Percentiles rank a stretch among this genome's conserved stretches.
Evolutionary conservation across 2,888 invertebrate genomes (phyloP).

Genomic region (Hirtodrosophila alboralis): DNA sequence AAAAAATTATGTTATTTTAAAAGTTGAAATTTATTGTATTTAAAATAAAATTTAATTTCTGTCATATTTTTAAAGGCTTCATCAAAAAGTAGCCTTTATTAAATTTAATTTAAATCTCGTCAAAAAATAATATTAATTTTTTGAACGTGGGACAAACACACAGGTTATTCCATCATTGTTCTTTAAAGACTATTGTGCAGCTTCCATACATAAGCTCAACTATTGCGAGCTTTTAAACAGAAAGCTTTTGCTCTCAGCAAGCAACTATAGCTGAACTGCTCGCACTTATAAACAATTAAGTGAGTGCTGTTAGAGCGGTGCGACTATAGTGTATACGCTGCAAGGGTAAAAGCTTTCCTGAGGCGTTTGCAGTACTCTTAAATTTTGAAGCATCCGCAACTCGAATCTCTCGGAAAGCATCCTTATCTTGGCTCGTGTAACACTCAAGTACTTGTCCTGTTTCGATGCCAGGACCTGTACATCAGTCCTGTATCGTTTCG

Average conservation of each 20-base stretch:
- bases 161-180: constrained; percentile 22
- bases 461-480: constrained; percentile 33
- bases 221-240: constrained; percentile 1
- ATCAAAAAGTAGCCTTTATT: not conserved
- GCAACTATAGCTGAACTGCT: constrained; percentile 26
- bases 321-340: constrained; percentile 17
- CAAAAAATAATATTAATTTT: not conserved
- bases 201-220: not conserved
- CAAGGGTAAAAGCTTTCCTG: constrained; percentile 40
- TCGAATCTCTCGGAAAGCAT: constrained; percentile 47
- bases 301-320: constrained; percentile 25
- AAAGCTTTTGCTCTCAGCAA: constrained; percentile 45
- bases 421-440: constrained; percentile 36
- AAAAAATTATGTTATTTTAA: no score
- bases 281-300: not conserved
- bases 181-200: constrained; percentile 20
- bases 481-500: constrained; percentile 63
- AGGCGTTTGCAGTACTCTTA: constrained; percentile 39
- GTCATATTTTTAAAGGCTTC: no score
- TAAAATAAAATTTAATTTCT: no score
- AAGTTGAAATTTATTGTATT: no score
- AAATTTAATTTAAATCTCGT: not conserved
- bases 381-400: constrained; percentile 31
- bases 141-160: not conserved
- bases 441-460: constrained; percentile 45